These are phyloP conservation scores for Cotesia chilonis DNA, from an alignment of 1,140 invertebrate genomes.

Conservation along the genomic window DNA sequence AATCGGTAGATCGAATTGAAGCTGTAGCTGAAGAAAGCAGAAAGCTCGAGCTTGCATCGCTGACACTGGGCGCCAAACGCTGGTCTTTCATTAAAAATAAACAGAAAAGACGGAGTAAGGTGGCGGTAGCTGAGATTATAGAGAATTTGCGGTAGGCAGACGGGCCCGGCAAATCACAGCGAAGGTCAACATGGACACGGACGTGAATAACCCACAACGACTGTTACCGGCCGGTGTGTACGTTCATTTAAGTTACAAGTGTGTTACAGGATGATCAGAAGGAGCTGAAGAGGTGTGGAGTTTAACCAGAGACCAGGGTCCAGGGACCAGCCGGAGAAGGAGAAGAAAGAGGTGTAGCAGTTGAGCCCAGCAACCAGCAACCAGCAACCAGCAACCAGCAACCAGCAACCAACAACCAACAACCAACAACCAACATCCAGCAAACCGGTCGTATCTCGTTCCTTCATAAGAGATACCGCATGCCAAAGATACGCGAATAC, in stretches of 20 bases:
- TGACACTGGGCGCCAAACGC: background rate
- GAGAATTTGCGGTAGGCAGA: background rate
- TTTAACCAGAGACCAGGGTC: constrained; percentile 11
- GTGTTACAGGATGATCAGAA: background rate
- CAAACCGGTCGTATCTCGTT: constrained; percentile 54
- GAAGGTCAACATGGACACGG: constrained; percentile 26
- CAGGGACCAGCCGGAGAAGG: constrained; percentile 12
- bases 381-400: constrained; percentile 41
- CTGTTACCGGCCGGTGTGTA: background rate
- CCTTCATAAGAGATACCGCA: constrained; percentile 55
- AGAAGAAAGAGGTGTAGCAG: constrained; percentile 27
- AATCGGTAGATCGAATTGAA: constrained; percentile 22
- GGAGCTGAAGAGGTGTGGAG: constrained; percentile 28
- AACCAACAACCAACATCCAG: constrained; percentile 19
- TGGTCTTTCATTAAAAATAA: background rate
- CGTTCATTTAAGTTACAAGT: background rate
- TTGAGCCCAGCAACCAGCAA: background rate
- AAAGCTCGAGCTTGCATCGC: background rate
- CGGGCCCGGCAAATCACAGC: constrained; percentile 27
- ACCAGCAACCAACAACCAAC: constrained; percentile 14
- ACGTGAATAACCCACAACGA: background rate
- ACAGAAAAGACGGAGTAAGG: background rate
- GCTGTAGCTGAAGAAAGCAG: background rate
- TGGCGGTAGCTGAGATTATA: background rate
- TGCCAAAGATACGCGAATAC: constrained; percentile 58